Percentiles rank a stretch among this genome's conserved stretches.
Evolutionary conservation across 2,113 vertebrate species (phyloP).

Genomic region (Dicrurus megarhynchus): DNA sequence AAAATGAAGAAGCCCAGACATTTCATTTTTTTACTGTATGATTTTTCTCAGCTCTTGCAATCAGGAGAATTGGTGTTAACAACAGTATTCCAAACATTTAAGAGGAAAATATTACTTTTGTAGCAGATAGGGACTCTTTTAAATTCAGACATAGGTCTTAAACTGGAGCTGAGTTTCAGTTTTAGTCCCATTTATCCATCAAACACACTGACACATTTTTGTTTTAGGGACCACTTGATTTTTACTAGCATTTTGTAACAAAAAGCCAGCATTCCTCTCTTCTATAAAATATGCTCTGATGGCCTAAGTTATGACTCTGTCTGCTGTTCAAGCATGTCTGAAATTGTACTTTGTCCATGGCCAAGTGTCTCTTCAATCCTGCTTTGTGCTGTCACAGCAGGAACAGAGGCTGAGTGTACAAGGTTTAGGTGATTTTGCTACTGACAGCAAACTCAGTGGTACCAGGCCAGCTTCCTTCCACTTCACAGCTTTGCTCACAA

Average conservation of each 20-base stretch:
- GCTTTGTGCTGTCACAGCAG: slow-evolving; percentile 56
- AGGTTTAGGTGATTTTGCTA: slow-evolving; percentile 35
- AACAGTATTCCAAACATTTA: not conserved
- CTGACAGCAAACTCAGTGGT: not conserved
- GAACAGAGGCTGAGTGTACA: slow-evolving; percentile 29
- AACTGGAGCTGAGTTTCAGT: not conserved
- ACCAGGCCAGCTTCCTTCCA: not conserved
- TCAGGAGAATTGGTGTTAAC: not conserved
- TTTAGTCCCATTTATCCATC: not conserved
- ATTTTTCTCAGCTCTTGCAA: not conserved
- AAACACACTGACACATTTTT: not conserved
- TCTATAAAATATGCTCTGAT: slow-evolving; percentile 31
- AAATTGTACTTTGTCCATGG: slow-evolving; percentile 21
- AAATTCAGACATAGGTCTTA: not conserved
- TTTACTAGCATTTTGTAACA: not conserved
- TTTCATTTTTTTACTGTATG: not conserved
- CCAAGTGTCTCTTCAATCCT: slow-evolving; percentile 54
- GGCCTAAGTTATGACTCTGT: slow-evolving; percentile 48
- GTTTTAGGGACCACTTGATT: not conserved
- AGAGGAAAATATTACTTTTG: not conserved
- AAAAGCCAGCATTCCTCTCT: not conserved
- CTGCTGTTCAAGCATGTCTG: not conserved
- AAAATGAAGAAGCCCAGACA: not conserved
- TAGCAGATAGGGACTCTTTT: not conserved
- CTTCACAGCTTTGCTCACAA: not conserved